Evolutionary conservation across 2,797 vertebrate genomes (phyloP).

Genomic region (Synaphobranchus kaupii): DNA sequence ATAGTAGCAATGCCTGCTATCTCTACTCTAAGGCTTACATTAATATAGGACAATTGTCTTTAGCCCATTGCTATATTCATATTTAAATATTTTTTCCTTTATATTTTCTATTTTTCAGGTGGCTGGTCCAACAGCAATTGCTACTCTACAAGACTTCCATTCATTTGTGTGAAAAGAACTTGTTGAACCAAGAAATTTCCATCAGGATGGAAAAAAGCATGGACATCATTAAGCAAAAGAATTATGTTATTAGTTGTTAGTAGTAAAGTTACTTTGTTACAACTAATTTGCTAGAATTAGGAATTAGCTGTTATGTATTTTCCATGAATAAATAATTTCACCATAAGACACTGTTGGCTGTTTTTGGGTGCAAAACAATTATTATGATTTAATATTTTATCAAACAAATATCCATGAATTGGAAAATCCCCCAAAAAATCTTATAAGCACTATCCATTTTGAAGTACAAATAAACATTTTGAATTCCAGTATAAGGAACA

Average conservation of each 20-base stretch:
- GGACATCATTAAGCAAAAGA: not conserved
- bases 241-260: too few species aligned
- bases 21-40: not conserved
- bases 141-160: not conserved
- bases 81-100: not conserved
- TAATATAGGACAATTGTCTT: not conserved
- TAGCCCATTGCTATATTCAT: not conserved
- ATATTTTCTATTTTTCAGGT: not conserved
- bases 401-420: not conserved
- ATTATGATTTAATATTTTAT: not conserved
- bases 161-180: constrained; percentile 12
- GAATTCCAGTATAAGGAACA: too few species aligned
- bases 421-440: too few species aligned
- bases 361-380: not conserved
- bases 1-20: not conserved
- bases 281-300: not conserved
- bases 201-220: not conserved
- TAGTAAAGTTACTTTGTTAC: not conserved
- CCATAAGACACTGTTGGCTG: not conserved
- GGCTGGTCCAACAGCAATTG: not conserved
- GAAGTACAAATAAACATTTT: too few species aligned
- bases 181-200: not conserved
- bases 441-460: too few species aligned
- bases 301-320: not conserved
- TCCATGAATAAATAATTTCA: not conserved